Conservation (phyloP, 2,888 invertebrate species). For the Abscondita cerata region DNA sequence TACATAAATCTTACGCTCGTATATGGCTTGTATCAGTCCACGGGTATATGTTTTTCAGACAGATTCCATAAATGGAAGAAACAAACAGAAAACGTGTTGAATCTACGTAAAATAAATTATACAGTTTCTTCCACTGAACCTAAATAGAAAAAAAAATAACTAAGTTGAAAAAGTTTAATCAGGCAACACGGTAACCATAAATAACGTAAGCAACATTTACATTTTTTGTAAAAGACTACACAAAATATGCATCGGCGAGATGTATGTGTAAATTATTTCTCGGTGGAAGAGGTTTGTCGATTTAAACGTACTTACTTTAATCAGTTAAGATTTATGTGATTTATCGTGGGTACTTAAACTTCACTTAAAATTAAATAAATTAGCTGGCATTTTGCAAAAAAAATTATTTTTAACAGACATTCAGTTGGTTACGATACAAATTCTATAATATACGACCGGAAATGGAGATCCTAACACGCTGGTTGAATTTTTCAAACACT, state of each 20-base stretch:
- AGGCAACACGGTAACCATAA: conserved; percentile 6
- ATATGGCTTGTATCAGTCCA: conserved; percentile 24
- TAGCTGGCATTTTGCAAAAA: conserved; percentile 11
- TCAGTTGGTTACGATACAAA: neutral
- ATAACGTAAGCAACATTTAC: conserved; percentile 8
- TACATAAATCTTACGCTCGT: conserved; percentile 25
- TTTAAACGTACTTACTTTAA: conserved; percentile 10
- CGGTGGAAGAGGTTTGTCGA: conserved; percentile 10
- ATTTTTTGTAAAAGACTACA: conserved; percentile 13
- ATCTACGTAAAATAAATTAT: conserved; percentile 20
- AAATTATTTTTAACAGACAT: conserved; percentile 5
- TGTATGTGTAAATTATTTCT: conserved; percentile 6
- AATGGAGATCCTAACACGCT: conserved; percentile 3
- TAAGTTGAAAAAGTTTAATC: conserved; percentile 17
- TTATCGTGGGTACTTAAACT: neutral
- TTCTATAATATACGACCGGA: conserved; percentile 8
- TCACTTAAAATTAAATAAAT: conserved; percentile 7
- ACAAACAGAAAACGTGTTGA: conserved; percentile 21
- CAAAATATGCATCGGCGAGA: conserved; percentile 9
- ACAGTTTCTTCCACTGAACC: neutral
- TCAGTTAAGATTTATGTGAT: neutral
- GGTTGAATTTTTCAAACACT: neutral
- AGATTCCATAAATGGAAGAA: conserved; percentile 19
- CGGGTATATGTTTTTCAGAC: conserved; percentile 9
- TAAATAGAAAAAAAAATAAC: conserved; percentile 12